Base-by-base conservation (phyloP, 2,113 vertebrate species). In the Callopanchax toddi region DNA sequence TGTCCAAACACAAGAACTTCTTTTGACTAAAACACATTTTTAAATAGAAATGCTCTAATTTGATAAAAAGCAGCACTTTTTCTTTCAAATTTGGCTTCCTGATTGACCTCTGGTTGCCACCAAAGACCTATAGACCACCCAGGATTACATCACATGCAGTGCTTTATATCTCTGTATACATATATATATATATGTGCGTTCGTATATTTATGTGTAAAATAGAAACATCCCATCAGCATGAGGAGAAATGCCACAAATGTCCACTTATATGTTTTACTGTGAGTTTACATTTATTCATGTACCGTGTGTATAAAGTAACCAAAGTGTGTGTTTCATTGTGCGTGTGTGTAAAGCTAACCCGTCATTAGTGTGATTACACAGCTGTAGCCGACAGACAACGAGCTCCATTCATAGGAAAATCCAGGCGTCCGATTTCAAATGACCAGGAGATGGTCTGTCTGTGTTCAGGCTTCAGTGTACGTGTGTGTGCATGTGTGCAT, bases 341-440 rank as follows among this genome's bases (percentile, higher is more conserved):
- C 54, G 29, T 69, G 66, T 45, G 45, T 53, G 48, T 71, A 63
- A 71, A 75, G 78, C 75, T 77, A 84, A 70, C 71, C 79, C 61
- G 54, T 82, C 76, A 84, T 84, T 85, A 83, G 73, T 60, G 66
- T 87, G 86, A 86, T 87, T 89, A 86, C 79, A 89, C 87, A 89
- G 89, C 86, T 89, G 89, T 53, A 74, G 67, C 50, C 58, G 63
- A 68, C 74, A 63, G 64, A 90, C 88, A 90, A 90, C 75, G 62
- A 72, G 42, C 75, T 74, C 88, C 74, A 89, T 91, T 91, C 88
- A 91, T 85, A 48, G 59, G 29, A 54, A 68, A 62, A 50, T 50
- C 66, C 25, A 59, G 70, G 60, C 72, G n/a, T 87, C 70, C 50
- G 70, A 67, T 86, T 91, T 85, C 84, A 90, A 84, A 79, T 88